A percentile compares a stretch with the other conserved stretches of the same genome.
Conservation (phyloP, 2,888 invertebrate genomes). For the Epistrophe grossulariae region DNA sequence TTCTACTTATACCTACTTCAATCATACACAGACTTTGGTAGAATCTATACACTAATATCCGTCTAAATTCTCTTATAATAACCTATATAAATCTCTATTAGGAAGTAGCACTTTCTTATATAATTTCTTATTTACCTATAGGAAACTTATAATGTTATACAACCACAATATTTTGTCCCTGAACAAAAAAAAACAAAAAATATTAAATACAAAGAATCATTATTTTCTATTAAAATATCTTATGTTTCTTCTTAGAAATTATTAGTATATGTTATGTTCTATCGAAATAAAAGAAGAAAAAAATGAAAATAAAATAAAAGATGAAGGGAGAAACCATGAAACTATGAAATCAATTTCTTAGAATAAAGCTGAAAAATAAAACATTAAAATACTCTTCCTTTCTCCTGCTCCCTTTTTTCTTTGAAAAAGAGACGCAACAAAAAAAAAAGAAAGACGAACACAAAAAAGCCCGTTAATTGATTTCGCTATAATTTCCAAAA, state of each 20-base stretch:
- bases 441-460: background rate
- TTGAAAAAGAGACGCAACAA: background rate
- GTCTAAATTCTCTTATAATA: no score
- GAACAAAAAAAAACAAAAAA: conserved; percentile 7
- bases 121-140: background rate
- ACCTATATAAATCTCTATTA: no score
- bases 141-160: background rate
- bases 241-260: conserved; percentile 21
- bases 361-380: conserved; percentile 18
- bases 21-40: no score
- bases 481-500: conserved; percentile 12
- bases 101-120: background rate
- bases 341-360: conserved; percentile 13
- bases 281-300: background rate
- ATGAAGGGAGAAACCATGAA: conserved; percentile 10
- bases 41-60: no score
- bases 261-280: background rate
- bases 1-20: no score
- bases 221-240: conserved; percentile 3
- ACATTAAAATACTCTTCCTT: background rate
- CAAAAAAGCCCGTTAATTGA: conserved; percentile 19
- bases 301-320: background rate
- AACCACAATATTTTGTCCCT: background rate
- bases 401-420: background rate
- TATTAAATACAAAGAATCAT: background rate